Evolutionary conservation across 2,888 invertebrate species (phyloP), one percentile per base, ranked within the genome.

Genomic region (Ophraella communa): DNA sequence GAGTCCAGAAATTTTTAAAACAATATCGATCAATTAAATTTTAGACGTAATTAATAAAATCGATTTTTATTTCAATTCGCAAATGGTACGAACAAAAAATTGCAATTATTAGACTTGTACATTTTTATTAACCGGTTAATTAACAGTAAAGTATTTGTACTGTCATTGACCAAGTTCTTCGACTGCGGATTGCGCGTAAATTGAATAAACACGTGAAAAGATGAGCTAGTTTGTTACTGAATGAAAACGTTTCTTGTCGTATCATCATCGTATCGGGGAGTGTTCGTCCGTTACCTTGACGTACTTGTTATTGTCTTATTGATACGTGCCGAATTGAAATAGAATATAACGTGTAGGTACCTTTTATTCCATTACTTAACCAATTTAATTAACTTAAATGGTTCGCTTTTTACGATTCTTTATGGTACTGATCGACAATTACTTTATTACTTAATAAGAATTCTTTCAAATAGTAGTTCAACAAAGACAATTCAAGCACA

Each of bases 381-480:
- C 54, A 55, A 30, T 62, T 61, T 62, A 67, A 65, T 67, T 69
- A 69, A 59, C 52, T 47, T 49, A 54, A 64, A 67, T 59, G 60
- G 56, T 53, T 54, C 65, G 42, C 64, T 56, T 33, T 27, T 24
- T 57, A 58, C 49, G 52, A 65, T 62, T 62, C 45, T 56, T 62
- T 65, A 70, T 65, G 66, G 60, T 61, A 45, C 66, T 60, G 57
- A 51, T 64, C 52, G 61, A 53, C 66, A 71, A 71, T 69, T 69
- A 69, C 67, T 71, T 69, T 58, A 69, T 67, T 67, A 65, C 68
- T 69, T 64, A 67, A 67, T 69, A 67, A 61, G 68, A 66, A 49
- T 44, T 55, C 60, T 51, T 59, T 52, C 45, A 42, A 33, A 11
- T 35, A 59, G 55, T 59, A 27, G 49, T 49, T 53, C 11, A 27